Evolutionary conservation across 1,140 invertebrate species (phyloP), one percentile per base, ranked within the genome.

Genomic region (Sitobion miscanthi): DNA sequence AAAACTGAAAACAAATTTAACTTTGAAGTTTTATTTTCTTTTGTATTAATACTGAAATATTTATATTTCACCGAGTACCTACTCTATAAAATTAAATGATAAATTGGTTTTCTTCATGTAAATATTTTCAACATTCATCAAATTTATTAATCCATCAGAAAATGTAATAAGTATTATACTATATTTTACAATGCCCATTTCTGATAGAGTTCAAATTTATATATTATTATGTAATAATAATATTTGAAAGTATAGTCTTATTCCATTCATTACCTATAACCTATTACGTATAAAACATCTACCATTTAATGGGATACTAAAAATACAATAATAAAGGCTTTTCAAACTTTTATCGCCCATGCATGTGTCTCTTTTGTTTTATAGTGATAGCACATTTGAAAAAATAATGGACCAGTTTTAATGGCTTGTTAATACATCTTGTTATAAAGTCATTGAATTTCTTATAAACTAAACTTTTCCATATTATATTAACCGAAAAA

Each of bases 111-210:
- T 88, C 30, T 49, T 4, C 86, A 88, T 88, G n/a, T 52, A 52
- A 88, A 88, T 88, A 88, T 54, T 7, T 88, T 49, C n/a, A 54
- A 49, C 49, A 35, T 88, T 54, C 30, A 49, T 85, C 7, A 88
- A 88, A 88, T 88, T 35, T 88, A 88, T 88, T 88, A 88, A 49
- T 87, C 45, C 42, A 87, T 87, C 45, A 30, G 45, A 87, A 87
- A 87, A 85, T 42, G 83, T 25, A 30, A 45, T 85, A 42, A 42
- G 42, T 42, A 85, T 11, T 85, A 85, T 85, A 45, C 45, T 85
- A 85, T 85, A 85, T 45, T 45, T 25, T 42, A 42, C 38, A 85
- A 45, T 42, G 38, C 38, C 2, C 23, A 14, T 11, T 2, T 85
- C 45, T 77, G 7, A 45, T 42, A 42, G 23, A 38, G 83, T 30